Evolutionary conservation across 2,888 invertebrate species (phyloP), one percentile per base, ranked within the genome.

Genomic region (Parascotia fuliginaria): DNA sequence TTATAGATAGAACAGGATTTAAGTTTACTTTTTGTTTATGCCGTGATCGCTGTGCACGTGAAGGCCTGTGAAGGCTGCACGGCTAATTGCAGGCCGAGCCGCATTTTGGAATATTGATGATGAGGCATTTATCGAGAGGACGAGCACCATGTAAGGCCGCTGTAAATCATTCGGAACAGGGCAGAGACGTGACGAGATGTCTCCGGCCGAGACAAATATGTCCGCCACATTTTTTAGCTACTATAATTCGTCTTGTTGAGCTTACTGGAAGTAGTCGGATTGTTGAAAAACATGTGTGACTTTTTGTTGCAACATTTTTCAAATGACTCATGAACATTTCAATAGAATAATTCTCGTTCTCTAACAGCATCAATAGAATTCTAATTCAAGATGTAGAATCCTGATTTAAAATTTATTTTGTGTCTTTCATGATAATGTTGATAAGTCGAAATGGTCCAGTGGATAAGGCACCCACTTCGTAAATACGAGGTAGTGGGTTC

Each of bases 31-130:
- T 87, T 90, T 87, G 83, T 81, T 73, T 72, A 73, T 72, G 77
- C 76, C 69, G 79, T 77, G 84, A 79, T 80, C 79, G 84, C 63
- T 43, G 65, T 67, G 79, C 75, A 83, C 87, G 88, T 82, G 89
- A 85, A 83, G 87, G 87, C 87, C 82, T 85, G 85, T 79, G 89
- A 89, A 89, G 91, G 90, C 83, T 88, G 79, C 75, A 72, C 84
- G 78, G 90, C 90, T 92, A 92, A 92, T 91, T 92, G 89, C 90
- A 74, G 83, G 77, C 81, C 78, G 81, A 84, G 86, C 86, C 81
- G 89, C 91, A 90, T 91, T 91, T 91, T 88, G 89, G 91, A 91
- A 92, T 92, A 92, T 91, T 91, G 91, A 91, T 91, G 88, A 89
- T 89, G 88, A 87, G 87, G 81, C 83, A 89, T 90, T 89, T 90